Conservation (phyloP, 2,888 invertebrate genomes). For the Creontiades dilutus region DNA sequence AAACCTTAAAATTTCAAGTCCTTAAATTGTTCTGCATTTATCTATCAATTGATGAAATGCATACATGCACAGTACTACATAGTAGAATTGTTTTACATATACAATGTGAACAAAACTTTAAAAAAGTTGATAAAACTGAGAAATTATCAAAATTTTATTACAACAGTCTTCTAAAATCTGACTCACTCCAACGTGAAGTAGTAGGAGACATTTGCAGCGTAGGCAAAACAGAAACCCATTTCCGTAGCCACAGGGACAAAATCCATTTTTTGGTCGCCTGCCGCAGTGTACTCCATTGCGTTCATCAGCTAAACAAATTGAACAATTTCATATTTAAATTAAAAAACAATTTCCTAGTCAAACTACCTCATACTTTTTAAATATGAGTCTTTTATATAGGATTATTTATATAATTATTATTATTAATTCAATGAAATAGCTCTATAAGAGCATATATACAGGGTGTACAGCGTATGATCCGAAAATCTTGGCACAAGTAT, state of each 20-base stretch:
- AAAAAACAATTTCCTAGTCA: neutral
- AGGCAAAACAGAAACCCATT: constrained; percentile 30
- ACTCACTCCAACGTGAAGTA: constrained; percentile 32
- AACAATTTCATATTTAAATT: neutral
- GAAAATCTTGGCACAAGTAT: too few species aligned
- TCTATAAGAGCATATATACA: too few species aligned
- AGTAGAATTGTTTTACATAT: too few species aligned
- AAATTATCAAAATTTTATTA: neutral
- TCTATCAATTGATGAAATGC: too few species aligned
- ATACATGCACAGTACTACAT: too few species aligned
- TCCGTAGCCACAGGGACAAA: constrained; percentile 33
- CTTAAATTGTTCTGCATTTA: too few species aligned
- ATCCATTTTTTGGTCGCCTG: neutral
- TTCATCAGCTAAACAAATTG: constrained; percentile 10
- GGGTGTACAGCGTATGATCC: too few species aligned
- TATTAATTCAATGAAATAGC: too few species aligned
- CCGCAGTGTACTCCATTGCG: constrained; percentile 9
- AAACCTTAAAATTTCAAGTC: too few species aligned
- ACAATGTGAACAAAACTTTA: too few species aligned
- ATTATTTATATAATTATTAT: too few species aligned
- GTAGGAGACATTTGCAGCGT: constrained; percentile 48
- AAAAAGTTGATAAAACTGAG: neutral
- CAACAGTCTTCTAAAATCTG: neutral
- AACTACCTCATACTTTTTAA: neutral
- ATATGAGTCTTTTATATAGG: too few species aligned